Percentiles rank a stretch among this genome's conserved stretches.
Conservation (phyloP, 2,797 vertebrate species). For the Pipistrellus pygmaeus region DNA sequence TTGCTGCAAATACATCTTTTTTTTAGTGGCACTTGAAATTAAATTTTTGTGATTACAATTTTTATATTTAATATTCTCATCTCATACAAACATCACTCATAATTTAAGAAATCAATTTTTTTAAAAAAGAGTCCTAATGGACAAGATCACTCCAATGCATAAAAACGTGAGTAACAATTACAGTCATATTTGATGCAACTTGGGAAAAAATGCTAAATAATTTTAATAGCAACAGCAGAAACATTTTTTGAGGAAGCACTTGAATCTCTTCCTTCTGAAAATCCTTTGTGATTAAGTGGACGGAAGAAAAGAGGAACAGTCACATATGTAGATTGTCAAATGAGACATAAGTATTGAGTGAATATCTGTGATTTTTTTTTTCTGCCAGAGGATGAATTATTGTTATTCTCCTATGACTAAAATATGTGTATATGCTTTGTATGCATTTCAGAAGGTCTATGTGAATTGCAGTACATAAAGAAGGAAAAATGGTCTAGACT, state of each 20-base stretch:
- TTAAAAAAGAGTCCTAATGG: not conserved
- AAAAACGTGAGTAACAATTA: not conserved
- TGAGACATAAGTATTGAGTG: not conserved
- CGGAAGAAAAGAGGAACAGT: not conserved
- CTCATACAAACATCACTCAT: not conserved
- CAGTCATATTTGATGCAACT: not conserved
- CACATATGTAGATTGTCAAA: not conserved
- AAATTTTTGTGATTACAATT: not conserved
- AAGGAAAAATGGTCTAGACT: not conserved
- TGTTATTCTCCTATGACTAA: not conserved
- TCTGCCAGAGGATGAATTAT: not conserved
- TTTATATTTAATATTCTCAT: slow-evolving; percentile 35
- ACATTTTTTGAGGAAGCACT: not conserved
- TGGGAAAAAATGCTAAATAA: not conserved
- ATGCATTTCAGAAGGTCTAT: not conserved
- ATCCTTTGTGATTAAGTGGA: not conserved
- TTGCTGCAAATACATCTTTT: not conserved
- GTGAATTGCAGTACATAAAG: not conserved
- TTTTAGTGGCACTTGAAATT: not conserved
- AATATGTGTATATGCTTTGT: not conserved
- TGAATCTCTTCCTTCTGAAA: not conserved
- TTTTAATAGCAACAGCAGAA: slow-evolving; percentile 11
- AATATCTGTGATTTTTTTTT: not conserved
- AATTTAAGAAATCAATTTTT: not conserved
- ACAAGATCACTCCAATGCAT: not conserved